A percentile compares a stretch with the other conserved stretches of the same genome.
Conservation (phyloP, 2,797 vertebrate species). For the Calcarius lapponicus region DNA sequence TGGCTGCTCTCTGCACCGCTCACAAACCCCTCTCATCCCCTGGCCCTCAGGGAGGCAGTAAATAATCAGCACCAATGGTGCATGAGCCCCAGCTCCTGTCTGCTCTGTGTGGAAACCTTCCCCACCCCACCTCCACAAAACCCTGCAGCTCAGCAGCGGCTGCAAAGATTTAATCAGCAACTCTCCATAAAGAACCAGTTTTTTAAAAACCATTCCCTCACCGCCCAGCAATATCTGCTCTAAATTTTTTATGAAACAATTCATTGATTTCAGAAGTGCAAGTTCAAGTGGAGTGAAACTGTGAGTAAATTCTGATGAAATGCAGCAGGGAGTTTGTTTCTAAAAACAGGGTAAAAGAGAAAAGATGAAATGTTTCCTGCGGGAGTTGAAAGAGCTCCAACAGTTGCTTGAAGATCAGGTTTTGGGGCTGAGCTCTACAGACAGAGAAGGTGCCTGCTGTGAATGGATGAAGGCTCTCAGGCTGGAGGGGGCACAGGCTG, state of each 20-base stretch:
- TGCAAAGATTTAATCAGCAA: background rate
- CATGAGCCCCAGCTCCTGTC: background rate
- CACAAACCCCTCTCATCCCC: background rate
- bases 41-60: background rate
- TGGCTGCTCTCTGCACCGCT: accelerated
- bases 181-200: background rate
- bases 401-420: background rate
- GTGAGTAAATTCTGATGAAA: background rate
- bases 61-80: background rate
- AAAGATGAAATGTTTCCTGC: background rate
- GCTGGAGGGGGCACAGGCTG: background rate
- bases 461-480: background rate
- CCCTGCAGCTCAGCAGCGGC: background rate
- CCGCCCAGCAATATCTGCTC: background rate
- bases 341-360: background rate
- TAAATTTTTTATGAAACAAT: background rate
- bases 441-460: background rate
- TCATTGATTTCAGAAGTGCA: background rate
- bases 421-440: background rate
- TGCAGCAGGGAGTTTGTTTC: background rate
- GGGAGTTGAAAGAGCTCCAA: background rate
- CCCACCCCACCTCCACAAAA: background rate
- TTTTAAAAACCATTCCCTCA: background rate
- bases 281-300: background rate
- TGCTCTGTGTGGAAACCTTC: background rate